Conservation (phyloP, 2,113 vertebrate genomes). For the Nymphicus hollandicus region DNA sequence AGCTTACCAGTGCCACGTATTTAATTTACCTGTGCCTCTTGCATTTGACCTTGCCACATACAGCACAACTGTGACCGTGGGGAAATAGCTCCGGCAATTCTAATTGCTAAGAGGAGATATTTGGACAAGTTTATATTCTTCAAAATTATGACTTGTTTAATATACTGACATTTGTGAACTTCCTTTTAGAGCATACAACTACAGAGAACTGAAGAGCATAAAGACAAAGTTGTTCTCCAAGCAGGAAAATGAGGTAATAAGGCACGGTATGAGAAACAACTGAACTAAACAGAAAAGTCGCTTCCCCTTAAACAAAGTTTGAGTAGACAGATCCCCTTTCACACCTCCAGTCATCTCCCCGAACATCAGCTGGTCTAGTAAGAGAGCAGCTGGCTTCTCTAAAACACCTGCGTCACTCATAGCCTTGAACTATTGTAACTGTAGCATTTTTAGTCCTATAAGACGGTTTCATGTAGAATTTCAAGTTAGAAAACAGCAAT, state of each 20-base stretch:
- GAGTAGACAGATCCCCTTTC: background rate
- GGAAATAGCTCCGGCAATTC: conserved; percentile 88
- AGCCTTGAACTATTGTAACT: background rate
- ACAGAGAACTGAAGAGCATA: background rate
- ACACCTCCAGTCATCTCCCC: background rate
- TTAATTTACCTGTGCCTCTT: conserved; percentile 87
- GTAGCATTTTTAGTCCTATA: fast-evolving
- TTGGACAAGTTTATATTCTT: background rate
- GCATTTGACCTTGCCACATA: conserved; percentile 93
- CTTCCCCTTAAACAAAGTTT: background rate
- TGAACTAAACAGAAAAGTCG: fast-evolving
- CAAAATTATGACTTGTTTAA: background rate
- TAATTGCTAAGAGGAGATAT: conserved; percentile 64
- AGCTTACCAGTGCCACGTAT: background rate
- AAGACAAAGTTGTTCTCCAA: background rate
- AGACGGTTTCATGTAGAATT: background rate
- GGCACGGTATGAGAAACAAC: background rate
- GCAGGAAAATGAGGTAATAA: background rate
- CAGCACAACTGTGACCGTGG: conserved; percentile 89
- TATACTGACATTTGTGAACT: fast-evolving
- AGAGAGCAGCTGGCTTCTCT: background rate
- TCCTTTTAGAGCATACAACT: background rate
- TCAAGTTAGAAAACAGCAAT: background rate
- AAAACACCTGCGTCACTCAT: background rate
- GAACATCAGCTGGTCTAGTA: background rate